Base-by-base conservation (phyloP, 2,888 invertebrate genomes). In the Fissipunctia ypsillon region DNA sequence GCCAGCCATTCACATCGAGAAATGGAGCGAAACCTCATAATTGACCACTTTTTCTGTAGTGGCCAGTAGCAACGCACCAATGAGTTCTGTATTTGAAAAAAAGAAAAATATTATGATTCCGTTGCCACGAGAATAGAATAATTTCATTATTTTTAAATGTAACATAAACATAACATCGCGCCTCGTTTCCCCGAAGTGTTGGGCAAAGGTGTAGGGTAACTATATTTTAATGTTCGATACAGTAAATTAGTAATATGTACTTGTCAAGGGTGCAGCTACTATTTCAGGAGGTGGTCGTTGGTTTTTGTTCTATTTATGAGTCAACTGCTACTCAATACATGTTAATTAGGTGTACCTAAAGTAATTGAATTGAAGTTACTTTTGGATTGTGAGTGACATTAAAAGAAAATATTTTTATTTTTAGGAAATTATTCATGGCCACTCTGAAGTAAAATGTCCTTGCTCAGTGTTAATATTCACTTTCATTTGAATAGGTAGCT, bases 21-120 rank as follows among this genome's bases (percentile, higher is more conserved):
- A 95, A 91, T 94, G 93, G 94, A 94, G 93, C 95, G 93, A 73
- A 86, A 86, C 90, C 72, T 76, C 38, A 91, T 93, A 93, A 94
- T 94, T 94, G 91, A 89, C 77, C 76, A 80, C 80, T 91, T 93
- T 94, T 93, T 93, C 88, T 86, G 74, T 60, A 52, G 68, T 60
- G 71, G 52, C 45, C 73, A 45, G 78, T 56, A 60, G 50, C n/a
- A 80, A 75, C 82, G 84, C 73, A 65, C 78, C 75, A 84, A 81
- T 67, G 86, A 88, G 90, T 94, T 94, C 92, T 90, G 91, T 88
- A 88, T 88, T 80, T 35, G 19, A 22, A 45, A 67, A n/a, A 87
- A 88, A 83, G 28, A 88, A 88, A 38, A 88, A 86, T 73, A 57
- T 66, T 76, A 70, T 70, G 50, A 61, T 31, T 64, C 57, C 50